Percentiles rank a stretch among this genome's conserved stretches.
Evolutionary conservation across 2,797 vertebrate species (phyloP).

Genomic region (Phoebastria nigripes): DNA sequence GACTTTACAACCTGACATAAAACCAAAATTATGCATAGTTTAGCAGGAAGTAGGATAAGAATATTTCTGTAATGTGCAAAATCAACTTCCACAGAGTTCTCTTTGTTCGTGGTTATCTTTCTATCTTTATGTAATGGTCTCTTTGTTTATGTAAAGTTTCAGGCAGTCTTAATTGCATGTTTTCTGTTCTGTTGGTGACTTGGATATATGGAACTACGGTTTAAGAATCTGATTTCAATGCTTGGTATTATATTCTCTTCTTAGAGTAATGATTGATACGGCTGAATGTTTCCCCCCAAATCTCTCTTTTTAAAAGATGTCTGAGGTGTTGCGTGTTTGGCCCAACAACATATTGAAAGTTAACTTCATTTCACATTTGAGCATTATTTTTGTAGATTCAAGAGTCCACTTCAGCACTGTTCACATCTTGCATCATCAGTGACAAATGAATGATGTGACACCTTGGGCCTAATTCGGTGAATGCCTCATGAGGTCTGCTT

Average conservation of each 20-base stretch:
- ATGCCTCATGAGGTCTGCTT: background rate
- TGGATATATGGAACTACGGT: background rate
- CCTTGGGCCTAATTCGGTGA: background rate
- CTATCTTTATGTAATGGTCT: background rate
- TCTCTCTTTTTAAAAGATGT: background rate
- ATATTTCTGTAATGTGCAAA: background rate
- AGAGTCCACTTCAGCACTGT: background rate
- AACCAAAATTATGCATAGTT: background rate
- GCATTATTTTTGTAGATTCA: background rate
- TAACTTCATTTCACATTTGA: background rate
- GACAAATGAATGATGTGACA: background rate
- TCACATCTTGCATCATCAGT: background rate
- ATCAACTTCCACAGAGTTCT: background rate
- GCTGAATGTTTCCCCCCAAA: background rate
- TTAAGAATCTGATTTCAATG: background rate
- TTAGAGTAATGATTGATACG: background rate
- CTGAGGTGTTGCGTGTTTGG: background rate
- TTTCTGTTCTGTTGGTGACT: background rate
- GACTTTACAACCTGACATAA: background rate
- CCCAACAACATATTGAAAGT: background rate
- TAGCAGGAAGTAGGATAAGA: background rate
- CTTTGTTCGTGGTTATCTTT: background rate
- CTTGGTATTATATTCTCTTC: background rate
- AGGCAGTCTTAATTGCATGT: background rate
- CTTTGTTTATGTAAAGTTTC: background rate